Base-by-base conservation (phyloP, 2,888 invertebrate species). In the Kryphioiulus occultus region DNA sequence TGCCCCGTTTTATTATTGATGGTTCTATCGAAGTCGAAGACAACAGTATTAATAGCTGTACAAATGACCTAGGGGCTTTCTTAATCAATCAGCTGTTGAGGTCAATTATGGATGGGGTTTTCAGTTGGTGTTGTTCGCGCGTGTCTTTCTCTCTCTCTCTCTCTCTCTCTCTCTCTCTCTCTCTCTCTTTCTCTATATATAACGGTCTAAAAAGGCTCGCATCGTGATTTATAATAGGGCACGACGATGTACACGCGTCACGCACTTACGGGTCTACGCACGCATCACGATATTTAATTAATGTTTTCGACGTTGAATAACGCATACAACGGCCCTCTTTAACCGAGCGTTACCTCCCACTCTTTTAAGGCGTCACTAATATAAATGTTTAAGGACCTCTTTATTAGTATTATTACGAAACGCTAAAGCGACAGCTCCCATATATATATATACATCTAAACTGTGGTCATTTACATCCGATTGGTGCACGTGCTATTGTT, bases 71-170 rank as follows among this genome's bases (percentile, higher is more conserved):
- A 44, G n/a, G 39, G 39, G 42, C 42, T 85, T 39, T 85, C 85
- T 85, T 85, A 85, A 85, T 85, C 85, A 85, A 85, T 85, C 85
- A 85, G 39, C 39, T 7, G 44, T 85, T 39, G 39, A 39, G 85
- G 85, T 85, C 85, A 85, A 85, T 85, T 85, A 85, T 85, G 44
- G 44, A 85, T 42, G 85, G 85, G 39, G 39, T 44, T 78, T 35
- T 78, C 78, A 17, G 78, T 15, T 26, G 30, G 30, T 32, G 30
- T 78, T 22, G n/a, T n/a, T n/a, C n/a, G n/a, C n/a, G n/a, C n/a
- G n/a, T n/a, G n/a, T n/a, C n/a, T n/a, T n/a, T n/a, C n/a, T n/a
- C n/a, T n/a, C n/a, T n/a, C n/a, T n/a, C n/a, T n/a, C n/a, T n/a
- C n/a, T n/a, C n/a, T n/a, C n/a, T n/a, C n/a, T n/a, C n/a, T n/a